These are phyloP conservation scores for Leucoptera coffeella DNA, from an alignment of 2,888 invertebrate species.

Conservation along the genomic window DNA sequence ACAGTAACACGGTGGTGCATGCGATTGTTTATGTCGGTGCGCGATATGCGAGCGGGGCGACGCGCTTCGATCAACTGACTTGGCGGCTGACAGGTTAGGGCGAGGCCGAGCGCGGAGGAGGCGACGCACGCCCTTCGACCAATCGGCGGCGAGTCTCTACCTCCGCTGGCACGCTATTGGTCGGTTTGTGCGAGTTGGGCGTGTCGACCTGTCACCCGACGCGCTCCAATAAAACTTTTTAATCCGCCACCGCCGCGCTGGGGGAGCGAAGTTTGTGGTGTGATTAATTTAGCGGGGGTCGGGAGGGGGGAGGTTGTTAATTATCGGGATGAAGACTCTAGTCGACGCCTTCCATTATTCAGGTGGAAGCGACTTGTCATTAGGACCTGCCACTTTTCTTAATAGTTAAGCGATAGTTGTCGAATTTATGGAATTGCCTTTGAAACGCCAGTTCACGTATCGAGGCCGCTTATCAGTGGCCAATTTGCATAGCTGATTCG, in stretches of 20 bases:
- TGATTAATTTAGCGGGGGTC: slow-evolving; percentile 42
- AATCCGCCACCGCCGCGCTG: slow-evolving; percentile 42
- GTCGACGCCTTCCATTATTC: slow-evolving; percentile 45
- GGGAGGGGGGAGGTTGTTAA: slow-evolving; percentile 22
- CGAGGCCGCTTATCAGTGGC: no score
- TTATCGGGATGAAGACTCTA: slow-evolving; percentile 49
- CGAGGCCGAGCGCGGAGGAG: slow-evolving; percentile 32
- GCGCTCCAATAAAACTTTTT: slow-evolving; percentile 50
- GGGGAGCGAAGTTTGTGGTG: slow-evolving; percentile 49
- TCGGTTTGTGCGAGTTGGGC: slow-evolving; percentile 14
- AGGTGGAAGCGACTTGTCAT: slow-evolving; percentile 45
- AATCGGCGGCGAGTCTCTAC: slow-evolving; percentile 16
- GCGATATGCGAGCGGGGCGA: slow-evolving; percentile 46
- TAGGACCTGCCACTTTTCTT: slow-evolving; percentile 36
- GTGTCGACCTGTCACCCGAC: slow-evolving; percentile 31
- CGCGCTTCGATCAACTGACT: slow-evolving; percentile 50
- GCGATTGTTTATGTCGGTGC: slow-evolving; percentile 18
- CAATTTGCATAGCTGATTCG: no score
- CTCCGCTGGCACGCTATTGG: slow-evolving; percentile 19
- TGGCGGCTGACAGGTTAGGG: slow-evolving; percentile 35
- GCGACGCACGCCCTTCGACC: slow-evolving; percentile 14
- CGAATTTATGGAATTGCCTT: no score
- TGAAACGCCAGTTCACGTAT: no score
- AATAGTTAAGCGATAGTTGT: slow-evolving; percentile 36
- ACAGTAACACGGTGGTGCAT: slow-evolving; percentile 20